Conservation (phyloP, 1,140 invertebrate genomes). For the Coenobita brevimanus region DNA sequence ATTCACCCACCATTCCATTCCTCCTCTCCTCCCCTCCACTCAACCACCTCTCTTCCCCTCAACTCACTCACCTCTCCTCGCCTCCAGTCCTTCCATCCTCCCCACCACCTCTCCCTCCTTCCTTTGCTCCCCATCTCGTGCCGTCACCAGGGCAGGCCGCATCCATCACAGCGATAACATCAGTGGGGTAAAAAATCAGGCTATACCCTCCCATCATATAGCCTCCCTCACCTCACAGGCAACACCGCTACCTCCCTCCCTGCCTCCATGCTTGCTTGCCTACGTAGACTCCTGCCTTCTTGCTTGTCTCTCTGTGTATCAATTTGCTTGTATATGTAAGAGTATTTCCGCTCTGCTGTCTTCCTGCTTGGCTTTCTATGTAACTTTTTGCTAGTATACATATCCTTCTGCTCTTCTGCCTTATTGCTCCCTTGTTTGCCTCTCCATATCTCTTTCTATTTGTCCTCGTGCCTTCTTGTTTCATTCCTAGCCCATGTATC, state of each 20-base stretch:
- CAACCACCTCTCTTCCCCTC: neutral
- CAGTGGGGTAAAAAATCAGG: too few species aligned
- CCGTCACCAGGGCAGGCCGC: too few species aligned
- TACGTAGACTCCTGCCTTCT: too few species aligned
- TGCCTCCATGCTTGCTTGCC: neutral
- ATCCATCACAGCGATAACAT: too few species aligned
- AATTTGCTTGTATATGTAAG: neutral
- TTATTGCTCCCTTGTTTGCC: neutral
- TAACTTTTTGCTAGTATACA: neutral
- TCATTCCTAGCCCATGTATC: too few species aligned
- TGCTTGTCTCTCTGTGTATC: neutral
- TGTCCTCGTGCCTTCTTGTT: too few species aligned
- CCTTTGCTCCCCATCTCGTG: neutral
- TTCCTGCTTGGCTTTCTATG: neutral
- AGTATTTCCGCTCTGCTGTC: neutral
- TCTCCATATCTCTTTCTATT: too few species aligned
- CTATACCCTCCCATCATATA: neutral
- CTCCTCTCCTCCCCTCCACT: neutral
- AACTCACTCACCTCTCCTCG: neutral
- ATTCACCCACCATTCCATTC: neutral
- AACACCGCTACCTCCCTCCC: neutral
- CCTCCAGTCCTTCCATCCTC: neutral
- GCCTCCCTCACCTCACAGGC: neutral
- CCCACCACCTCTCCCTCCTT: neutral
- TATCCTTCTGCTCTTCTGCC: neutral